Conservation (phyloP, 2,113 vertebrate species). For the Antigone vipio region DNA sequence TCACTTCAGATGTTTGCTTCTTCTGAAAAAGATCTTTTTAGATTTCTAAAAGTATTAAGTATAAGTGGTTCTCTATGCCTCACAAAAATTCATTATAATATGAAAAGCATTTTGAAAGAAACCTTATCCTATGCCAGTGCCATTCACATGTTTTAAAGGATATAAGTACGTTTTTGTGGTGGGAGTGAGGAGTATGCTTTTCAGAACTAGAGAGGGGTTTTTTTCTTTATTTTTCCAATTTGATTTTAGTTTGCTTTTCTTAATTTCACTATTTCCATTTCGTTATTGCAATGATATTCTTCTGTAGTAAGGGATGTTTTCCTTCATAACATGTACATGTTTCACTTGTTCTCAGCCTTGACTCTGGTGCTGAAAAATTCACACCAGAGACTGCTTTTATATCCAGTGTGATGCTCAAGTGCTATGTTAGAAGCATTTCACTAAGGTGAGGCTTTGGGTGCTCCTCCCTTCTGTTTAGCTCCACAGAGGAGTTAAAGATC, state of each 20-base stretch:
- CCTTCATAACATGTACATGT: neutral
- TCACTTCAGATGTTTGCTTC: neutral
- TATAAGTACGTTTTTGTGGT: neutral
- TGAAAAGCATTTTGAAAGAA: constrained; percentile 23
- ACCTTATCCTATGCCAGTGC: neutral
- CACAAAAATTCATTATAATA: neutral
- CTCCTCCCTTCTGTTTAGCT: neutral
- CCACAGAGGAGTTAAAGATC: neutral
- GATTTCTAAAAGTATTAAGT: neutral
- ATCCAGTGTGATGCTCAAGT: neutral
- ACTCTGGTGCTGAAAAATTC: neutral
- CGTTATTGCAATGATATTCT: neutral
- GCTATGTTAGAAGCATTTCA: neutral
- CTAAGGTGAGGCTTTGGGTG: neutral
- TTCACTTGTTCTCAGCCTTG: neutral
- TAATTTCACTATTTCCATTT: neutral
- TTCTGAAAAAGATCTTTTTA: neutral
- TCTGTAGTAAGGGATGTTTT: neutral
- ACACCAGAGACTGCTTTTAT: neutral
- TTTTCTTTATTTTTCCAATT: neutral
- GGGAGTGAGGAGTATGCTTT: neutral
- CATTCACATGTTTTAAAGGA: neutral
- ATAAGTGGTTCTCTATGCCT: neutral
- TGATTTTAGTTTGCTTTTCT: neutral
- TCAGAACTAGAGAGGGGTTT: neutral